phyloP scores from a whole-genome alignment of 1,140 invertebrate genomes.

The Babylonia areolata region DNA sequence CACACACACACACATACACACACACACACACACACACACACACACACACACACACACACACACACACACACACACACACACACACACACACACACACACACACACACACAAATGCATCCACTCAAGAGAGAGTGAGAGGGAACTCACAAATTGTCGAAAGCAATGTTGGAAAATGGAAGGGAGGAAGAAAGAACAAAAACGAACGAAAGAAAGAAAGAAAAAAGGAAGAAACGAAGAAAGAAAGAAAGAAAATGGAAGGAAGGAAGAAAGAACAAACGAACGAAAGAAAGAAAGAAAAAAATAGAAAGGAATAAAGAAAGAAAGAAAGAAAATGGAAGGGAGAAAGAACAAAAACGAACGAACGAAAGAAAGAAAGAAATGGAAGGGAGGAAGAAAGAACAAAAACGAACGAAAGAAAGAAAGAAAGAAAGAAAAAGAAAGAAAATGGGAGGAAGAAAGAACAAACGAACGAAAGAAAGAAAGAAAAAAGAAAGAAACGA shows the following conservation, averaged over 20 bases:
- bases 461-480: not conserved
- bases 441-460: not conserved
- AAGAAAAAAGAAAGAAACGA: not conserved
- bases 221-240: not conserved
- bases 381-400: not conserved
- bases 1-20: not conserved
- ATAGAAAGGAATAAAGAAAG: not conserved
- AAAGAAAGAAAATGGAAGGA: not conserved
- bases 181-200: not conserved
- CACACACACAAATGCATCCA: too few species aligned
- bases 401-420: too few species aligned
- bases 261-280: not conserved
- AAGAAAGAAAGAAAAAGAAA: not conserved
- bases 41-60: constrained; percentile 9
- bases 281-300: not conserved
- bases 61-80: too few species aligned
- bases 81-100: too few species aligned
- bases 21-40: not conserved
- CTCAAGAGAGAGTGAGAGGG: too few species aligned
- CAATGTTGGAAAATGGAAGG: not conserved
- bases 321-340: too few species aligned
- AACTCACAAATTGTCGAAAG: too few species aligned
- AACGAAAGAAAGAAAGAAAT: not conserved
- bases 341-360: too few species aligned
- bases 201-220: not conserved